Evolutionary conservation across 1,140 invertebrate species (phyloP).

Genomic region (Cataglyphis hispanica): DNA sequence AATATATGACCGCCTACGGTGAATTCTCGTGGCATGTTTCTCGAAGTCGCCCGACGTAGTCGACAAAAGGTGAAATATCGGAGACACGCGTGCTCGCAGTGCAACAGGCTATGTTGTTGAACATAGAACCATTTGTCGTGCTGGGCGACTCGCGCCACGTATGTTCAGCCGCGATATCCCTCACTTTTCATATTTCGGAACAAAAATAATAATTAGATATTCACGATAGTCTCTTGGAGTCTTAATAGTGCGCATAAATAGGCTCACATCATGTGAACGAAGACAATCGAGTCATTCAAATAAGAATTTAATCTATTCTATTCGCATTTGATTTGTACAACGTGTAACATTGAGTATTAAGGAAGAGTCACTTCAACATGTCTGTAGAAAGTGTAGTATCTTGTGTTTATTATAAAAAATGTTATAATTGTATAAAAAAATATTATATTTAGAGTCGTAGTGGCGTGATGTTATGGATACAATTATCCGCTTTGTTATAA

Average conservation of each 20-base stretch:
- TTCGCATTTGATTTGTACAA: background rate
- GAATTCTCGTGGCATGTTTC: slow-evolving; percentile 49
- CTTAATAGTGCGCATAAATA: background rate
- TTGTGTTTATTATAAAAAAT: slow-evolving; percentile 6
- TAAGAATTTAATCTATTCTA: background rate
- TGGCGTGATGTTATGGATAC: background rate
- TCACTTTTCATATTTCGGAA: background rate
- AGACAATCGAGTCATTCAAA: background rate
- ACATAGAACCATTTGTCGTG: slow-evolving; percentile 40
- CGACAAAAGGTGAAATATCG: slow-evolving; percentile 56
- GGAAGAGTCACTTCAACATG: background rate
- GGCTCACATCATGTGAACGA: background rate
- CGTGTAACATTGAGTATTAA: background rate
- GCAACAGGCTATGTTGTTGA: slow-evolving; percentile 42
- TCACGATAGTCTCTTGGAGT: background rate
- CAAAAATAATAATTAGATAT: slow-evolving; percentile 37
- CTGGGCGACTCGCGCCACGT: background rate
- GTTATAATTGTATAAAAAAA: background rate
- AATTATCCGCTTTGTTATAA: slow-evolving; percentile 55
- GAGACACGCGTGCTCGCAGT: slow-evolving; percentile 45
- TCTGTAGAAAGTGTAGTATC: background rate
- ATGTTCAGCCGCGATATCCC: background rate
- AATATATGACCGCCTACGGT: slow-evolving; percentile 46
- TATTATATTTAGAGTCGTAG: slow-evolving; percentile 1
- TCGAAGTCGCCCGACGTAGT: slow-evolving; percentile 45